Evolutionary conservation across 2,113 vertebrate species (phyloP), one percentile per base, ranked within the genome.

Genomic region (Fulmarus glacialis): DNA sequence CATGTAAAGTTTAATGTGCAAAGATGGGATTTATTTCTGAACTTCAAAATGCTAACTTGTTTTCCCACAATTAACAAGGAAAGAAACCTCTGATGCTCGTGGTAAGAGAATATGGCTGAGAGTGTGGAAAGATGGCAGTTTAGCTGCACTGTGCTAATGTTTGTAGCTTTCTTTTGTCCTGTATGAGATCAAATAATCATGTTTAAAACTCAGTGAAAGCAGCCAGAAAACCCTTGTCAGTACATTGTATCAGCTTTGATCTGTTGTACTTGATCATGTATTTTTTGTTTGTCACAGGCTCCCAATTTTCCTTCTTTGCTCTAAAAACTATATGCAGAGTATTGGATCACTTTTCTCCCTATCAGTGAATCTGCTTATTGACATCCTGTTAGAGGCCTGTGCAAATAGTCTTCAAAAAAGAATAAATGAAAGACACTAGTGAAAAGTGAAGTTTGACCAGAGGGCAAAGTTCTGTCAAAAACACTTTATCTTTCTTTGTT

Each of bases 401-500:
- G 62, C 75, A 80, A 96, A 94, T 29, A 63, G 53, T 60, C 91
- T 96, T 92, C 92, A 84, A 93, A 94, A 85, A 73, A 29, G 55
- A 83, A 80, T 90, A 96, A 96, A 95, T 94, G 91, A 96, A 96
- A 96, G 93, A 93, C 71, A 91, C 64, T 36, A 36, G 92, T 45
- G 80, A 86, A 93, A 94, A 93, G 67, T 8, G 2, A 95, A 86
- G 72, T 89, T 96, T 95, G 94, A 96, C 91, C 89, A 91, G 90
- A 93, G 87, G 85, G 93, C 80, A 70, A 90, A 92, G 77, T 90
- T 97, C 93, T 96, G 93, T 95, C 97, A 94, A 86, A 94, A 95
- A 5, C 92, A 94, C 93, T 96, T 95, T 93, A 95, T 95, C 93
- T 96, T 94, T 82, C 95, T 92, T 96, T 97, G 83, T 96, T 94